Evolutionary conservation across 2,113 vertebrate species (phyloP).

Genomic region (Triplophysa tibetana): DNA sequence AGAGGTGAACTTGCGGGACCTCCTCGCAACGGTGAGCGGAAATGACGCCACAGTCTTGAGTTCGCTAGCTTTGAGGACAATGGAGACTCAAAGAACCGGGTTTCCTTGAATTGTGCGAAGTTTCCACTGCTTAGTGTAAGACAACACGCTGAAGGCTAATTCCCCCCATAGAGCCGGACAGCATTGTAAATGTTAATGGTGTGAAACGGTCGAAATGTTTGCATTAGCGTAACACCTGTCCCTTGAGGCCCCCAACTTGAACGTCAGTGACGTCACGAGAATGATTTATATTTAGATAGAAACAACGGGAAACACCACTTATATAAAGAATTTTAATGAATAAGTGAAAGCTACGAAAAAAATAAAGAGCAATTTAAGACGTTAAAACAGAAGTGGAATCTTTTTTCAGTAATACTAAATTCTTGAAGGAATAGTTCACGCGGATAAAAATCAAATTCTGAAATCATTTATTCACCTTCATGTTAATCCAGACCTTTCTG

Average conservation of each 20-base stretch:
- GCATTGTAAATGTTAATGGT: slow-evolving; percentile 41
- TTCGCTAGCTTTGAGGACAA: slow-evolving; percentile 63
- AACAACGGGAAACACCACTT: not conserved
- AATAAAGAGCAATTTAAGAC: slow-evolving; percentile 58
- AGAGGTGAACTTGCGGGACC: slow-evolving; percentile 27
- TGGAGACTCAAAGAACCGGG: slow-evolving; percentile 58
- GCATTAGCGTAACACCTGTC: slow-evolving; percentile 1
- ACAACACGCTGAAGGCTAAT: slow-evolving; percentile 40
- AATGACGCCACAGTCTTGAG: slow-evolving; percentile 49
- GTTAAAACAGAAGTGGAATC: not conserved
- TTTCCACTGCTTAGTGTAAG: slow-evolving; percentile 66
- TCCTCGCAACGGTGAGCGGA: slow-evolving; percentile 30
- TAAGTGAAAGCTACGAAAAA: not conserved
- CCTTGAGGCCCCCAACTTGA: not conserved
- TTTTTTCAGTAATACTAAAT: not conserved
- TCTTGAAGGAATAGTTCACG: not conserved
- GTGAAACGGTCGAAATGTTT: slow-evolving; percentile 31
- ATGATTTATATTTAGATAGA: too few species aligned
- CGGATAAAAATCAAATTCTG: too few species aligned
- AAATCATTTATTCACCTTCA: too few species aligned
- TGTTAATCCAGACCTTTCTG: too few species aligned
- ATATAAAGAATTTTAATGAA: slow-evolving; percentile 32
- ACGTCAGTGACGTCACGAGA: not conserved
- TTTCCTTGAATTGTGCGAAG: slow-evolving; percentile 74
- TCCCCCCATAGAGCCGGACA: slow-evolving; percentile 53